These are phyloP conservation scores for Allygus modestus DNA, from an alignment of 2,888 invertebrate species.

Conservation along the genomic window DNA sequence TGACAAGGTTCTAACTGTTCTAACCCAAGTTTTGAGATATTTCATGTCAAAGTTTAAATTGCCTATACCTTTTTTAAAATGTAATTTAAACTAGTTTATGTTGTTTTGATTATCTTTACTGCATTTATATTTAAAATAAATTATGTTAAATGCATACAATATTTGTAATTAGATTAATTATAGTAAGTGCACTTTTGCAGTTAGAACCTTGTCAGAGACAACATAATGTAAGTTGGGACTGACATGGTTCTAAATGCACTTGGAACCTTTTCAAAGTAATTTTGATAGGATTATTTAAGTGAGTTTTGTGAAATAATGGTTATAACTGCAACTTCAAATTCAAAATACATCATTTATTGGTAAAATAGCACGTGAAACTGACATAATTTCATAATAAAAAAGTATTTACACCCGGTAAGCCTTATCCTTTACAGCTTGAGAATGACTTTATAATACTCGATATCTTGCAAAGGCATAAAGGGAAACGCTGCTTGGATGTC, in stretches of 20 bases:
- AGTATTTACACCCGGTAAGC: neutral
- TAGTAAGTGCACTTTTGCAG: constrained; percentile 44
- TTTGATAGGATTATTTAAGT: neutral
- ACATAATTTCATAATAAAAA: neutral
- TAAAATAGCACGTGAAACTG: constrained; percentile 18
- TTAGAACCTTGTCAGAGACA: constrained; percentile 43
- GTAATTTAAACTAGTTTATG: neutral
- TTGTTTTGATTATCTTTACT: neutral
- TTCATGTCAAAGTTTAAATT: constrained; percentile 30
- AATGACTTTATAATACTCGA: constrained; percentile 43
- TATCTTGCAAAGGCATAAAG: constrained; percentile 46
- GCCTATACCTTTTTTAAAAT: neutral
- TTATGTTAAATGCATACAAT: neutral
- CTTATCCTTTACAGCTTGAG: constrained; percentile 28
- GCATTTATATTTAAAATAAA: constrained; percentile 7
- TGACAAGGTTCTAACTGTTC: constrained; percentile 46
- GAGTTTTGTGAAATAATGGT: constrained; percentile 10
- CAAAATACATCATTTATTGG: constrained; percentile 4
- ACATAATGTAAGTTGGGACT: constrained; percentile 36
- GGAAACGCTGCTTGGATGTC: constrained; percentile 52
- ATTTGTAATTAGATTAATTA: constrained; percentile 5
- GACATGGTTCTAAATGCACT: constrained; percentile 51
- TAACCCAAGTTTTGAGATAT: constrained; percentile 35
- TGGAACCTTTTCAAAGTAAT: too few relatives aligned
- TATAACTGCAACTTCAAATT: constrained; percentile 38